Base-by-base conservation (phyloP, 2,113 vertebrate species). In the Anolis carolinensis region DNA sequence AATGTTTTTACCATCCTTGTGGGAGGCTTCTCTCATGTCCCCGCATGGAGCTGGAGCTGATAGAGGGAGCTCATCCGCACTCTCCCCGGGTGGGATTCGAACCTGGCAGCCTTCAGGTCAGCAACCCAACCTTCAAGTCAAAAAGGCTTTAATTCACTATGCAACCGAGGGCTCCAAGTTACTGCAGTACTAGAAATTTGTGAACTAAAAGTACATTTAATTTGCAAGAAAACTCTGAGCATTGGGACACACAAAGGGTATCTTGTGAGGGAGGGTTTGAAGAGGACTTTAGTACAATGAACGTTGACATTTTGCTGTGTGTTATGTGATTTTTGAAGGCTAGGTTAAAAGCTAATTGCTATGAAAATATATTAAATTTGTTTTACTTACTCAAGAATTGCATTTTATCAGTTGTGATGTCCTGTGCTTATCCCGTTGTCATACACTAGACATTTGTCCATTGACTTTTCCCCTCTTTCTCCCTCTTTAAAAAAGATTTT, bases 311-410 rank as follows among this genome's bases (percentile, higher is more conserved):
- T 36, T 44, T 44, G 30, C 32, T 77, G 84, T 5, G 1, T 20
- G 75, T 70, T 0, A 10, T 11, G 8, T 73, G 84, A 80, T 20
- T 85, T 14, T 84, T 86, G 90, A 73, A 88, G 48, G 20, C 0
- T 86, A 78, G 80, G 2, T 85, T 77, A 90, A 34, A 76, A 83
- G 23, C 70, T 88, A 89, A 70, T 84, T 92, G 34, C 55, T 79
- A 3, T 81, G 25, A 89, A 90, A 90, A 80, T 10, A 39, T 70
- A 27, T 2, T 21, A 80, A 39, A 76, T 63, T 87, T 0, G 30
- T 13, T 79, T 71, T 39, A 25, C 91, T 89, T 84, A 78, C 1
- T n/a, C 18, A 79, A 62, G 39, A 76, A 1, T 81, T 75, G 78
- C 50, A 3, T 90, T 65, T 86, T 89, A 18, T 27, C 1, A 0